Percentiles rank a stretch among this genome's conserved stretches.
These are phyloP conservation scores for Poeciliopsis turrubarensis DNA, from an alignment of 2,113 vertebrate genomes.

Conservation along the genomic window DNA sequence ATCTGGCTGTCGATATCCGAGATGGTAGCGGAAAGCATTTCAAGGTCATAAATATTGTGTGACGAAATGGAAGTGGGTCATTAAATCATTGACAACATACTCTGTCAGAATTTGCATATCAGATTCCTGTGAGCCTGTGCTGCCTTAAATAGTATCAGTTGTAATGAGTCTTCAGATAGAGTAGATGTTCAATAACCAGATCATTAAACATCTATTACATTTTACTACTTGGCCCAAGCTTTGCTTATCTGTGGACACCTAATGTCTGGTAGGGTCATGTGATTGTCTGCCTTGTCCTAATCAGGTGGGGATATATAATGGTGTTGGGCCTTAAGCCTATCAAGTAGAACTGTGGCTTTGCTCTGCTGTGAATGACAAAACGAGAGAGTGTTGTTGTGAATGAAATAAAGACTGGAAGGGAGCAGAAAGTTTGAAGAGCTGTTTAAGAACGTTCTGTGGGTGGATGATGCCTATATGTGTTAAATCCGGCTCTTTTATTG, in stretches of 20 bases:
- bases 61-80: constrained; percentile 37
- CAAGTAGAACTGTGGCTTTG: constrained; percentile 62
- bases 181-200: constrained; percentile 2
- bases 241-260: constrained; percentile 28
- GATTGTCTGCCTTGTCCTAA: constrained; percentile 58
- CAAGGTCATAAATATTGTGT: constrained; percentile 44
- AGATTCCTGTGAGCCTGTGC: constrained; percentile 7
- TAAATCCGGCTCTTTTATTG: not conserved
- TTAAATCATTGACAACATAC: constrained; percentile 33
- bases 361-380: constrained; percentile 38
- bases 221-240: constrained; percentile 15
- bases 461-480: constrained; percentile 28
- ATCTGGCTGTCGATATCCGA: constrained; percentile 24
- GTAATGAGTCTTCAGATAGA: constrained; percentile 3
- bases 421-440: constrained; percentile 25
- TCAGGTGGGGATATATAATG: constrained; percentile 65
- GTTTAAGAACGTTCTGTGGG: constrained; percentile 52
- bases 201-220: constrained; percentile 5
- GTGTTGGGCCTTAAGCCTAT: constrained; percentile 67
- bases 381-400: constrained; percentile 34
- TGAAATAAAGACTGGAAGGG: constrained; percentile 20
- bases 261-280: constrained; percentile 18
- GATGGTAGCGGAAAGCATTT: constrained; percentile 20
- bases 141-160: constrained; percentile 7
- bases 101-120: not conserved